A percentile compares a stretch with the other conserved stretches of the same genome.
Evolutionary conservation across 2,888 invertebrate species (phyloP).

Genomic region (Mythimna impura): DNA sequence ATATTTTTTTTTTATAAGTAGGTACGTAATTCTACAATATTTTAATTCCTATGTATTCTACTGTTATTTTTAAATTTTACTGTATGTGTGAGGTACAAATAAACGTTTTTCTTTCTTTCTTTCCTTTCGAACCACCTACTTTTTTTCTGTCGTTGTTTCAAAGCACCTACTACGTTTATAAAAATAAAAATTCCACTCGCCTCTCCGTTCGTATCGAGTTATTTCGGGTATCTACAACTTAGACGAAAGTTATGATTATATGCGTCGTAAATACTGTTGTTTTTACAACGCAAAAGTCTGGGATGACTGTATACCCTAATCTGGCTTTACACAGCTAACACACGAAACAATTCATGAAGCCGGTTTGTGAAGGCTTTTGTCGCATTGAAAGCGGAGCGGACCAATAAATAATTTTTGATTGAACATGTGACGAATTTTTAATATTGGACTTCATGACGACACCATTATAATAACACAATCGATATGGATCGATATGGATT

Average conservation of each 20-base stretch:
- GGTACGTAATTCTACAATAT: no score
- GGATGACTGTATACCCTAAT: constrained; percentile 31
- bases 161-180: background rate
- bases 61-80: no score
- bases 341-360: constrained; percentile 27
- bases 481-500: no score
- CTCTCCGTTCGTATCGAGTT: constrained; percentile 7
- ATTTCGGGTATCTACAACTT: background rate
- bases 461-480: background rate
- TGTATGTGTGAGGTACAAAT: no score
- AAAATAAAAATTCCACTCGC: constrained; percentile 6
- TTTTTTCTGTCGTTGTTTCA: no score
- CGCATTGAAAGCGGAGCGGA: background rate
- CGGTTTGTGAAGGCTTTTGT: background rate
- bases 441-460: background rate
- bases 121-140: no score
- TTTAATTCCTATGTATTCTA: no score
- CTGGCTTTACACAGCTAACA: constrained; percentile 21
- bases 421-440: background rate
- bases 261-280: constrained; percentile 1
- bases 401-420: background rate
- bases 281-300: constrained; percentile 25
- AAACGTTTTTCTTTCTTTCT: no score
- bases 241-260: constrained; percentile 31
- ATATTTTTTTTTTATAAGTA: no score